Percentiles rank a stretch among this genome's conserved stretches.
These are phyloP conservation scores for Nephrotoma guestfalica DNA, from an alignment of 2,888 invertebrate genomes.

Conservation along the genomic window DNA sequence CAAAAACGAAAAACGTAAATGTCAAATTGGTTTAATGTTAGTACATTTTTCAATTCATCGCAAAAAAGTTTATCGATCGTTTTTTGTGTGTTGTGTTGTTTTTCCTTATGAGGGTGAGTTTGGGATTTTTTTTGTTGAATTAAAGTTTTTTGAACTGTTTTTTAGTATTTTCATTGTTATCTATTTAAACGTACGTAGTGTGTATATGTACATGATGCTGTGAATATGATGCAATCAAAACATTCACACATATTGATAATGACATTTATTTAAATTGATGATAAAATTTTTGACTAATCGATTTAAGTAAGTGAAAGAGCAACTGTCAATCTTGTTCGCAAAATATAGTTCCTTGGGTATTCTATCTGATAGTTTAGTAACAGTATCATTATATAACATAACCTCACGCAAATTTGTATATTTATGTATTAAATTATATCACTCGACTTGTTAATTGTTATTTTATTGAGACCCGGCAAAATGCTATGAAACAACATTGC, in stretches of 20 bases:
- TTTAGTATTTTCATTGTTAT: background rate
- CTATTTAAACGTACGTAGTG: background rate
- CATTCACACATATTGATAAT: background rate
- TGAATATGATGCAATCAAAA: background rate
- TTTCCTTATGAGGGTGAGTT: background rate
- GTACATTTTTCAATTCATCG: background rate
- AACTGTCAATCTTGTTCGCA: background rate
- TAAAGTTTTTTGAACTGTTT: background rate
- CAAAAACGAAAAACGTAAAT: background rate
- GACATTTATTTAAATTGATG: background rate
- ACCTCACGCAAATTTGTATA: background rate
- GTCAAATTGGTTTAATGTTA: background rate
- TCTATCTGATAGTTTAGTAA: background rate
- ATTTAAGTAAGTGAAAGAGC: background rate
- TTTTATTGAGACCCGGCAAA: background rate
- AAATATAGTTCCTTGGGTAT: background rate
- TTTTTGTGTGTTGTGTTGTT: background rate
- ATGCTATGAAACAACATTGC: too few species aligned
- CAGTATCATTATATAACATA: background rate
- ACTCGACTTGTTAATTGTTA: background rate
- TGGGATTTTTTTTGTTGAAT: background rate
- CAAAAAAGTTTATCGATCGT: background rate
- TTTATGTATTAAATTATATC: background rate
- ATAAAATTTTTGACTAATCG: background rate
- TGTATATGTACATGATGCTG: too few species aligned